A percentile compares a stretch with the other conserved stretches of the same genome.
These are phyloP conservation scores for Sminthurides aquaticus DNA, from an alignment of 2,888 invertebrate species.

Conservation along the genomic window DNA sequence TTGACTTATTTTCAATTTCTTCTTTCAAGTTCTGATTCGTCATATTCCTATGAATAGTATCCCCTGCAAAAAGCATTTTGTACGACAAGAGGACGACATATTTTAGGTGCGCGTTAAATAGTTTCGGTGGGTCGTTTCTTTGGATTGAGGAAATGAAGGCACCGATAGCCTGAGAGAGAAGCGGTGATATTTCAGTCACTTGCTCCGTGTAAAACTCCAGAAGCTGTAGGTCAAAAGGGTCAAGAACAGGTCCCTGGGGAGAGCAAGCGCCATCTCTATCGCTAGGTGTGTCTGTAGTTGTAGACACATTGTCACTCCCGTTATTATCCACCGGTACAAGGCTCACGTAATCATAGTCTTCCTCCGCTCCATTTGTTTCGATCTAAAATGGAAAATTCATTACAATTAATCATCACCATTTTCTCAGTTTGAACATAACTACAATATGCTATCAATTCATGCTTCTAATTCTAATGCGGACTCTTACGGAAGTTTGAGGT, in stretches of 20 bases:
- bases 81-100: conserved; percentile 91
- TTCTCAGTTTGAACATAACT: conserved; percentile 1
- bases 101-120: conserved; percentile 84
- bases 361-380: conserved; percentile 17
- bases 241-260: conserved; percentile 47
- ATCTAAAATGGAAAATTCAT: not conserved
- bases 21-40: conserved; percentile 53
- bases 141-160: conserved; percentile 86
- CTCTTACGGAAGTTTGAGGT: too few relatives aligned
- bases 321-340: conserved; percentile 65
- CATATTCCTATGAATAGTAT: conserved; percentile 82
- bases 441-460: too few relatives aligned
- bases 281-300: not conserved
- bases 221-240: conserved; percentile 73
- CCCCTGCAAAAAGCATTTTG: conserved; percentile 86
- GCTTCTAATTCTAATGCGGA: too few relatives aligned
- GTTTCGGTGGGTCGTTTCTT: conserved; percentile 86
- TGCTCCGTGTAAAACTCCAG: conserved; percentile 81
- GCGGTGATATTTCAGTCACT: conserved; percentile 72
- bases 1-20: conserved; percentile 34
- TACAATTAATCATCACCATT: not conserved
- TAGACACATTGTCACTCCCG: conserved; percentile 48
- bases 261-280: not conserved
- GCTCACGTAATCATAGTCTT: conserved; percentile 87
- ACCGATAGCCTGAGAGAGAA: conserved; percentile 81